Conservation (phyloP, 2,888 invertebrate species). For the Hirtodrosophila trivittata region DNA sequence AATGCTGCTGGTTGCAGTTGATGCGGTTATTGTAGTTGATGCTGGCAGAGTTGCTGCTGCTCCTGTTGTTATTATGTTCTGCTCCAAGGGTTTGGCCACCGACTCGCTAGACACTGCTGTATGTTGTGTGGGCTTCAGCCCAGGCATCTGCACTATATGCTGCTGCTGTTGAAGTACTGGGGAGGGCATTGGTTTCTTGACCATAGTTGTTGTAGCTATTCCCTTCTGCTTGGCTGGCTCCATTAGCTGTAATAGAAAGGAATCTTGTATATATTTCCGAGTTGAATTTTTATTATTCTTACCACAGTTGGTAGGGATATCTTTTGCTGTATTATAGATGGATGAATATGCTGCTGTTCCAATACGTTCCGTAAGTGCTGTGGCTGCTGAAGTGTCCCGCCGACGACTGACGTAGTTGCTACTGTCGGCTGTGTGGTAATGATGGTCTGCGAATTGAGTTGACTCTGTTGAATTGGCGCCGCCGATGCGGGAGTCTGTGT, state of each 20-base stretch:
- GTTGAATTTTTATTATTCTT: constrained; percentile 11
- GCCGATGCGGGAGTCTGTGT: constrained; percentile 71
- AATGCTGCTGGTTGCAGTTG: constrained; percentile 10
- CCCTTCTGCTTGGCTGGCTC: constrained; percentile 41
- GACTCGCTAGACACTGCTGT: constrained; percentile 36
- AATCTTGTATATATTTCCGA: background rate
- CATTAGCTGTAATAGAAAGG: constrained; percentile 22
- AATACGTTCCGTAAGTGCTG: constrained; percentile 75
- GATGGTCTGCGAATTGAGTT: constrained; percentile 80
- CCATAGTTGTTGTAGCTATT: constrained; percentile 46
- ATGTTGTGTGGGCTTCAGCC: constrained; percentile 35
- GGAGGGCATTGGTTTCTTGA: constrained; percentile 35
- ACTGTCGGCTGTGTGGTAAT: constrained; percentile 77
- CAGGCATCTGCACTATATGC: constrained; percentile 35
- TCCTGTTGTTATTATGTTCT: constrained; percentile 7
- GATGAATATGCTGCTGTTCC: constrained; percentile 74
- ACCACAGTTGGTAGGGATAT: constrained; percentile 63
- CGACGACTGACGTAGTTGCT: constrained; percentile 43
- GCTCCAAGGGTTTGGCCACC: constrained; percentile 9
- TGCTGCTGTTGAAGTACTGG: constrained; percentile 40
- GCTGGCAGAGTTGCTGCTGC: constrained; percentile 9
- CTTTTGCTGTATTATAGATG: constrained; percentile 80
- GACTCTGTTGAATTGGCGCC: constrained; percentile 72
- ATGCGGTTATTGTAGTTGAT: constrained; percentile 17
- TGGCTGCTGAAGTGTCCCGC: constrained; percentile 16